Base-by-base conservation (phyloP, 2,888 invertebrate species). In the Limnephilus lunatus region DNA sequence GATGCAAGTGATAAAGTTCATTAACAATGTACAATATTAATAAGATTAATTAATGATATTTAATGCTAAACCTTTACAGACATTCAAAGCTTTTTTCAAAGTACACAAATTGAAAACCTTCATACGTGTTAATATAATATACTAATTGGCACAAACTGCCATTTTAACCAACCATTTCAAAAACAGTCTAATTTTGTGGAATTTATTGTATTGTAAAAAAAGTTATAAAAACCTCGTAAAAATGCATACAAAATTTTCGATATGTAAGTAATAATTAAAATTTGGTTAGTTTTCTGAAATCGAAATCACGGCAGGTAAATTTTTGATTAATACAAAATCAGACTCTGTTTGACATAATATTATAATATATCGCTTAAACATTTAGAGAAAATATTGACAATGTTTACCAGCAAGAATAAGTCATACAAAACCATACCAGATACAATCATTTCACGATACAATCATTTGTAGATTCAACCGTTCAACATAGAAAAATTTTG, bases 241-340 rank as follows among this genome's bases (percentile, higher is more conserved):
- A 86, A 86, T 86, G 85, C n/a, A 19, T 85, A 44, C 44, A 86
- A 86, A 86, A 86, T 44, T 30, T 86, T 14, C 44, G 86, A 86
- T 86, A 86, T 86, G 86, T 68, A n/a, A 68, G 68, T 68, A 68
- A 68, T 68, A 68, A 68, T 68, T 68, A 68, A 68, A 68, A 68
- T 68, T 68, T 68, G 68, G 68, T 68, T 68, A 68, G 25, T 68
- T 68, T 83, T 11, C 35, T 35, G 83, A 83, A 83, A 48, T 86
- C 25, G 68, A 68, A 68, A 68, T 25, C 9, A 68, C 25, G 30
- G 44, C 44, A 86, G 44, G 30, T 48, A 39, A 39, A 86, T 30
- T 86, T 86, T 86, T 86, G 86, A 44, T 86, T 39, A 44, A n/a
- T 86, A 44, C 44, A 86, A 86, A 86, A 86, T 86, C 86, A 86